These are phyloP conservation scores for Drosophila sordidapex DNA, from an alignment of 2,888 invertebrate genomes.

Conservation along the genomic window DNA sequence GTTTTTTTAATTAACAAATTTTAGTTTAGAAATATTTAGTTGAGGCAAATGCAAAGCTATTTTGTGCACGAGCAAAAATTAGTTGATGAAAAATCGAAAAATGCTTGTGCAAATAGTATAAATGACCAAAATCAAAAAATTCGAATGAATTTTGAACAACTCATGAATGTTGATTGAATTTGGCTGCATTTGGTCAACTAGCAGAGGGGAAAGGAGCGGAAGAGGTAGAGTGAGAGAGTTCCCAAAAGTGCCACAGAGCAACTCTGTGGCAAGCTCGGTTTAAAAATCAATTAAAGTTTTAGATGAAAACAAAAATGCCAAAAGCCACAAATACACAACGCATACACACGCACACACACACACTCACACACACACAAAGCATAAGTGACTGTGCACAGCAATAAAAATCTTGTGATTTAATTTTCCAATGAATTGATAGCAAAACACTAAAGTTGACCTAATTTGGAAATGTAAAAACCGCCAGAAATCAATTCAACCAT, in stretches of 20 bases:
- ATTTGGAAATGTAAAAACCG: constrained; percentile 32
- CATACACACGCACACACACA: constrained; percentile 12
- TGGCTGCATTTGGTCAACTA: constrained; percentile 46
- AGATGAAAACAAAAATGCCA: constrained; percentile 45
- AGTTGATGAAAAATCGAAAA: constrained; percentile 20
- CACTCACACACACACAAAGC: constrained; percentile 17
- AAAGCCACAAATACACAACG: constrained; percentile 56
- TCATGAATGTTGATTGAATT: constrained; percentile 50
- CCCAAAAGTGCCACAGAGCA: constrained; percentile 10
- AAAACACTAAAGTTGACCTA: constrained; percentile 37
- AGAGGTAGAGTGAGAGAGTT: neutral
- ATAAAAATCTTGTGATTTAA: constrained; percentile 47
- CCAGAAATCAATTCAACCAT: constrained; percentile 67
- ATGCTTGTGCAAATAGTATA: constrained; percentile 56
- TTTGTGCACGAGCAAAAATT: constrained; percentile 14
- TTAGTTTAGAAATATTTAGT: neutral
- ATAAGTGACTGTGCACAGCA: constrained; percentile 24
- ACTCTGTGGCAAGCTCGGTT: constrained; percentile 53
- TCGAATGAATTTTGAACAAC: constrained; percentile 54
- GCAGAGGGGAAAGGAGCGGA: neutral
- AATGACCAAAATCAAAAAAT: constrained; percentile 61
- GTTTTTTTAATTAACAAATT: neutral
- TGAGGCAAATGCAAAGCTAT: constrained; percentile 8
- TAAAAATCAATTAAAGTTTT: constrained; percentile 73
- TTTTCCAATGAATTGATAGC: constrained; percentile 45